Conservation (phyloP, 23 tunicate genomes). For the Phallusia fumigata region DNA sequence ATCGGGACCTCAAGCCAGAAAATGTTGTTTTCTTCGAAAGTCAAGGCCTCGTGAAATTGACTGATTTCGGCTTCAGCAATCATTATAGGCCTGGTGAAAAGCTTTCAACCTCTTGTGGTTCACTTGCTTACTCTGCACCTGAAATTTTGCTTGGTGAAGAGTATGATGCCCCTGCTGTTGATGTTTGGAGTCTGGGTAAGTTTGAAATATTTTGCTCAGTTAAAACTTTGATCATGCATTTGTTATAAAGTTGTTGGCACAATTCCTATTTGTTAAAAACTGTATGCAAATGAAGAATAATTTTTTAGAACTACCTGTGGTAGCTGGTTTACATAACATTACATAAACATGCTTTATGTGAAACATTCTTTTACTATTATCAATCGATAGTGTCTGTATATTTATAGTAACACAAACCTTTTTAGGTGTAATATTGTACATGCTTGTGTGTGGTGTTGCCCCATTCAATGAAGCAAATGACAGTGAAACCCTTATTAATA, state of each 20-base stretch:
- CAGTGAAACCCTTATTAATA: slow-evolving; percentile 89
- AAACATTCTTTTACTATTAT: no score
- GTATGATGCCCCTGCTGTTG: slow-evolving; percentile 98
- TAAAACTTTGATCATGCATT: neutral
- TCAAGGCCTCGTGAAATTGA: slow-evolving; percentile 91
- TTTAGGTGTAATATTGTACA: slow-evolving; percentile 93
- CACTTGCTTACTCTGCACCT: slow-evolving; percentile 99
- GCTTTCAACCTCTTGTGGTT: slow-evolving; percentile 94
- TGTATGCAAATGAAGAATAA: no score
- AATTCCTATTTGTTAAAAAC: no score
- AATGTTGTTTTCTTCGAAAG: slow-evolving; percentile 93
- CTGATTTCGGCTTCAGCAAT: slow-evolving; percentile 97
- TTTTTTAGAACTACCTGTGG: no score
- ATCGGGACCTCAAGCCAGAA: slow-evolving; percentile 96
- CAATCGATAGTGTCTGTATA: no score
- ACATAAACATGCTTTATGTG: no score
- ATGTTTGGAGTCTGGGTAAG: slow-evolving; percentile 96
- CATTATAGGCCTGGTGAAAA: slow-evolving; percentile 79
- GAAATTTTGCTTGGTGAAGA: slow-evolving; percentile 98
- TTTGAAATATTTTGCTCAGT: no score
- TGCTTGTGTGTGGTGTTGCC: slow-evolving; percentile 98
- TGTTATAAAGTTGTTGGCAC: neutral
- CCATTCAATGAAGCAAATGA: slow-evolving; percentile 99
- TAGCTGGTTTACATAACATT: no score
- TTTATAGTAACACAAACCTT: no score